Evolutionary conservation across 2,888 invertebrate species (phyloP).

Genomic region (Liopterus haemorrhoidalis): DNA sequence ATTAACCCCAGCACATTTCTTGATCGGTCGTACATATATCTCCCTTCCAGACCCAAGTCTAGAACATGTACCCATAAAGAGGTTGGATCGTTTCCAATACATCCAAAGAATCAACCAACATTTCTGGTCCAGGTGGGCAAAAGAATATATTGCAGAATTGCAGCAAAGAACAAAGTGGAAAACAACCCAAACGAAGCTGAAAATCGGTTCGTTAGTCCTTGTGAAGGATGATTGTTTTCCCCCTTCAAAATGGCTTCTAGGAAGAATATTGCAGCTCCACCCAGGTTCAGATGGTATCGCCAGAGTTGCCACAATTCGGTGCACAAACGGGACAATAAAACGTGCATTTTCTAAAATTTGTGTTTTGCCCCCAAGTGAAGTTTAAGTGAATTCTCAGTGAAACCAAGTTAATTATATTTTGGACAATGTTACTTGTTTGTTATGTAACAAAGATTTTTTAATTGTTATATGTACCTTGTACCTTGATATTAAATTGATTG

Average conservation of each 20-base stretch:
- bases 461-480: too few species aligned
- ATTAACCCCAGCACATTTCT: conserved; percentile 37
- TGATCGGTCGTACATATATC: conserved; percentile 28
- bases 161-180: conserved; percentile 30
- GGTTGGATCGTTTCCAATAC: conserved; percentile 24
- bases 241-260: conserved; percentile 25
- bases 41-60: conserved; percentile 23
- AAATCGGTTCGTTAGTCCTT: conserved; percentile 16
- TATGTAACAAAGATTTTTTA: too few species aligned
- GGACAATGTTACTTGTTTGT: too few species aligned
- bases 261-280: conserved; percentile 19
- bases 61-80: conserved; percentile 16
- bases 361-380: conserved; percentile 24
- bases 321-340: conserved; percentile 21
- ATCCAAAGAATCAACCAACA: conserved; percentile 28
- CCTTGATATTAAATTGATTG: too few species aligned
- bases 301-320: conserved; percentile 24
- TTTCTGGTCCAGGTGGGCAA: conserved; percentile 28
- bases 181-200: conserved; percentile 3
- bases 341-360: conserved; percentile 26
- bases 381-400: too few species aligned
- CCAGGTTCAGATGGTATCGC: conserved; percentile 24
- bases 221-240: conserved; percentile 25
- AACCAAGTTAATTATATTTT: too few species aligned
- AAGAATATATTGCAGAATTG: conserved; percentile 30